These are phyloP conservation scores for Galaxias olidus DNA, from an alignment of 2,797 vertebrate genomes.

Conservation along the genomic window DNA sequence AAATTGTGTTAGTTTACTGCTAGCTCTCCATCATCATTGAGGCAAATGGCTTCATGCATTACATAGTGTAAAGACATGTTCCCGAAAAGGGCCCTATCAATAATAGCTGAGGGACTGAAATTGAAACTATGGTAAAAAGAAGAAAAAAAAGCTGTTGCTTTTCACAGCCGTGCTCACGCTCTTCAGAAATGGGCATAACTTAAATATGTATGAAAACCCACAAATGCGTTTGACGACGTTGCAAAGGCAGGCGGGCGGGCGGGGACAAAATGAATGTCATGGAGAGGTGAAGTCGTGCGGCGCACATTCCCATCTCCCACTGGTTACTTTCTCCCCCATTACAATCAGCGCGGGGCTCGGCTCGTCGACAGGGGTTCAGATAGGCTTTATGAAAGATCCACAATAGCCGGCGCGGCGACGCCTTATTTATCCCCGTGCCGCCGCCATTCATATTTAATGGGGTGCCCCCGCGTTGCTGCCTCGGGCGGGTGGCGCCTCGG, in stretches of 20 bases:
- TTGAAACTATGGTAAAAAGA: constrained; percentile 52
- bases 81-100: constrained; percentile 54
- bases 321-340: constrained; percentile 21
- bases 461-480: constrained; percentile 59
- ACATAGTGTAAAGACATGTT: constrained; percentile 48
- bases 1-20: constrained; percentile 12
- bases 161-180: constrained; percentile 38
- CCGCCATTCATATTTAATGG: constrained; percentile 62
- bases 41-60: constrained; percentile 57
- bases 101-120: constrained; percentile 56
- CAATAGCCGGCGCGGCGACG: constrained; percentile 46
- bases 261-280: constrained; percentile 44
- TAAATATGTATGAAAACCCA: constrained; percentile 67
- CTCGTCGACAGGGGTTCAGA: constrained; percentile 27
- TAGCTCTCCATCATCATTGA: constrained; percentile 53
- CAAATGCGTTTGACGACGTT: constrained; percentile 34
- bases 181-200: constrained; percentile 50
- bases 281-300: constrained; percentile 32
- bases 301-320: constrained; percentile 36
- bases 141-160: constrained; percentile 59
- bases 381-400: constrained; percentile 61
- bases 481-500: constrained; percentile 26
- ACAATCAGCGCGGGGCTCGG: not conserved
- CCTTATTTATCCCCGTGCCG: constrained; percentile 64
- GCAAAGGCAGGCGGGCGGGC: constrained; percentile 28